phyloP scores from a whole-genome alignment of 2,888 invertebrate species.

The Lordiphosa andalusiaca region DNA sequence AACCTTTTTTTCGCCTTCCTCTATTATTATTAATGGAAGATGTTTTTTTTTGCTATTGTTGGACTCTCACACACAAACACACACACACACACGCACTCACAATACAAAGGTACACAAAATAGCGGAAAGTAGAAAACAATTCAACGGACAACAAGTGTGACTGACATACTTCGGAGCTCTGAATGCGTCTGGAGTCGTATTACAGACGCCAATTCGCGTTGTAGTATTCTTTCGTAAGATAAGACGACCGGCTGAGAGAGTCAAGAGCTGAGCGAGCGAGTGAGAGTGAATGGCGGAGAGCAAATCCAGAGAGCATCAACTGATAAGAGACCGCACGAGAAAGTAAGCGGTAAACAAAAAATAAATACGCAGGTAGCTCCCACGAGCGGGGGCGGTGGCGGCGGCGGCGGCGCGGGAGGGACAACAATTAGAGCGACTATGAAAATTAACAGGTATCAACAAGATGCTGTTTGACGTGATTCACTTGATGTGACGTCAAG shows the following conservation, averaged over 20 bases:
- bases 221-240: slow-evolving; percentile 55
- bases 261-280: too few species aligned
- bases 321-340: slow-evolving; percentile 41
- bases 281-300: slow-evolving; percentile 13
- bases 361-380: slow-evolving; percentile 19
- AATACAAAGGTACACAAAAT: background rate
- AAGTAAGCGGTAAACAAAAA: slow-evolving; percentile 26
- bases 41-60: slow-evolving; percentile 10
- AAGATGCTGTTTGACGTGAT: slow-evolving; percentile 13
- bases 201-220: slow-evolving; percentile 50
- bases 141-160: slow-evolving; percentile 12
- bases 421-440: slow-evolving; percentile 56
- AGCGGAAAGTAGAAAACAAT: slow-evolving; percentile 9
- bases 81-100: background rate
- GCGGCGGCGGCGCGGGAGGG: slow-evolving; percentile 13
- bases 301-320: slow-evolving; percentile 36
- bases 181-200: slow-evolving; percentile 33
- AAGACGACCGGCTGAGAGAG: slow-evolving; percentile 38
- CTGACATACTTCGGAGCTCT: slow-evolving; percentile 10
- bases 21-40: slow-evolving; percentile 11
- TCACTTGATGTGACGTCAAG: too few species aligned
- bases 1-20: background rate
- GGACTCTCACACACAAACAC: slow-evolving; percentile 1
- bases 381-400: too few species aligned
- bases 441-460: slow-evolving; percentile 55